These are phyloP conservation scores for Catagonus wagneri DNA, from an alignment of 2,113 vertebrate species.

Conservation along the genomic window DNA sequence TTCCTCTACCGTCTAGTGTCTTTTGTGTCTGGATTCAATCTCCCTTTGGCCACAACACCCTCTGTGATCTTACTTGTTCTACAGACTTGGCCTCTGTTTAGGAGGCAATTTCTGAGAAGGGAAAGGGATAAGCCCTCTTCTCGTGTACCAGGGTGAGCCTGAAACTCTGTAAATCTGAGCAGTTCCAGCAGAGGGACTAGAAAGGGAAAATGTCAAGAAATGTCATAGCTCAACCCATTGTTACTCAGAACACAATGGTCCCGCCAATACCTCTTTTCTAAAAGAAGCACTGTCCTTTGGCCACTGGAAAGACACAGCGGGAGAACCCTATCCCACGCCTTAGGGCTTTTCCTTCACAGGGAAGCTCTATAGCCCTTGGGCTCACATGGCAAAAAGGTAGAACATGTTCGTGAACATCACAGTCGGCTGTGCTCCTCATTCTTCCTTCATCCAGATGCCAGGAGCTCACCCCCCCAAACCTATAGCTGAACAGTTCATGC, in stretches of 20 bases:
- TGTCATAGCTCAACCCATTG: neutral
- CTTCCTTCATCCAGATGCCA: neutral
- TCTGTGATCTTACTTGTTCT: conserved; percentile 64
- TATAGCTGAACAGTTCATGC: neutral
- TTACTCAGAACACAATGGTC: conserved; percentile 12
- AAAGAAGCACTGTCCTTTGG: neutral
- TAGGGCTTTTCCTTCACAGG: conserved; percentile 46
- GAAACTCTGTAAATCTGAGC: neutral
- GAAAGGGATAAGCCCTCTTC: neutral
- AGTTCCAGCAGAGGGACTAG: conserved; percentile 5
- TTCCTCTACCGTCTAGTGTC: conserved; percentile 13
- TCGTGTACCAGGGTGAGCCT: neutral
- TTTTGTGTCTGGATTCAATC: conserved; percentile 73
- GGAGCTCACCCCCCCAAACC: neutral
- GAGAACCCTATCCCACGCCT: conserved; percentile 69
- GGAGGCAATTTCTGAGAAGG: neutral
- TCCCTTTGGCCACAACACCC: conserved; percentile 49
- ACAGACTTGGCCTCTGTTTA: conserved; percentile 57
- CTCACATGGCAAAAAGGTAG: neutral
- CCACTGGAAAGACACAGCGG: neutral
- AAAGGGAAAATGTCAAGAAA: conserved; percentile 56
- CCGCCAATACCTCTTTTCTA: neutral
- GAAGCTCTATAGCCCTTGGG: neutral
- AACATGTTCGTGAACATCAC: neutral
- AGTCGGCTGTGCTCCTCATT: neutral